Percentiles rank a stretch among this genome's conserved stretches.
These are phyloP conservation scores for Acanthosoma haemorrhoidale DNA, from an alignment of 2,888 invertebrate species.

Conservation along the genomic window DNA sequence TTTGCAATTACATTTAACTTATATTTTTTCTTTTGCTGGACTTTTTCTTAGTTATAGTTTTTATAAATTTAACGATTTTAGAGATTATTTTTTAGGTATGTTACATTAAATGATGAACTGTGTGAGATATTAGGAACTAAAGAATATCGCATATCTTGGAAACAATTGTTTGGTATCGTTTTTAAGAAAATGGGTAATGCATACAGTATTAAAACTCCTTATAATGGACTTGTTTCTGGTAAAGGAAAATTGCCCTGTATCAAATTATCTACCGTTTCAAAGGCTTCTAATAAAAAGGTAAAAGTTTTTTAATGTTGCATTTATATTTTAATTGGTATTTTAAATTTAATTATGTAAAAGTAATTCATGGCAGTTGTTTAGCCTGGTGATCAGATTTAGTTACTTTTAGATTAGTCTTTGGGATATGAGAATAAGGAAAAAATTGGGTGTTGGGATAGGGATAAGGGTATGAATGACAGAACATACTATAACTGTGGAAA, in stretches of 20 bases:
- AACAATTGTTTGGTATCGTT: slow-evolving; percentile 62
- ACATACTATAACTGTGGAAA: too few species aligned
- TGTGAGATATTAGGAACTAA: slow-evolving; percentile 48
- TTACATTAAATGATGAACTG: slow-evolving; percentile 54
- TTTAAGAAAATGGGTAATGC: slow-evolving; percentile 65
- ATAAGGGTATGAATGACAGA: too few species aligned
- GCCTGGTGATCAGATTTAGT: too few species aligned
- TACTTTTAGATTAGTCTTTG: too few species aligned
- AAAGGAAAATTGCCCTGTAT: slow-evolving; percentile 72
- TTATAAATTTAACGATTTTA: too few species aligned
- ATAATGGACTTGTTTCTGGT: slow-evolving; percentile 40
- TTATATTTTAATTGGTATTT: too few species aligned
- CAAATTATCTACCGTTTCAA: slow-evolving; percentile 66
- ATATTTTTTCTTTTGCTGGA: not conserved
- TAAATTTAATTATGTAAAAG: too few species aligned
- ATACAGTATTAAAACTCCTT: slow-evolving; percentile 58
- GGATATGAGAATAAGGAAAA: too few species aligned
- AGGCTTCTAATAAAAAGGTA: slow-evolving; percentile 85
- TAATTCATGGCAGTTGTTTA: too few species aligned
- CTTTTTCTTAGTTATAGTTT: too few species aligned
- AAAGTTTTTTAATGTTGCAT: too few species aligned
- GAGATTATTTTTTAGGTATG: slow-evolving; percentile 47
- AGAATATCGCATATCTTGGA: slow-evolving; percentile 58
- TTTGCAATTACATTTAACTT: slow-evolving; percentile 4
- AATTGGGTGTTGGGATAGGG: too few species aligned